Conservation (phyloP, 2,888 invertebrate species). For the Cyaniris semiargus region DNA sequence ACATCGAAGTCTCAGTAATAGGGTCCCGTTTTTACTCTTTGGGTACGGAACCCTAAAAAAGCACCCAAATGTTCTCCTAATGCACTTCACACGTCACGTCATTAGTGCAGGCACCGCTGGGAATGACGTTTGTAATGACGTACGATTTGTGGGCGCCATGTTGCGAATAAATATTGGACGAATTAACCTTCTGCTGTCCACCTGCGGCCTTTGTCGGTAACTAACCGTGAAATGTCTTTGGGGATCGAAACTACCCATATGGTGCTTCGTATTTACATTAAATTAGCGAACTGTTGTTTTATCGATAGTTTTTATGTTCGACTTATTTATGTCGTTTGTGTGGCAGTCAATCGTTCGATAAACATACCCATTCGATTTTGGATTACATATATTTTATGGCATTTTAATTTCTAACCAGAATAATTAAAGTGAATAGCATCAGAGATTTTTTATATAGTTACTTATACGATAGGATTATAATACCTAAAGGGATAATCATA, state of each 20-base stretch:
- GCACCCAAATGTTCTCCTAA: slow-evolving; percentile 35
- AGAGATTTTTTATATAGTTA: too few species aligned
- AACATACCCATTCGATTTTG: too few species aligned
- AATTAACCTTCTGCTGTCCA: slow-evolving; percentile 74
- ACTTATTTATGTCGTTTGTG: background rate
- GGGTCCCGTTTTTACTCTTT: too few species aligned
- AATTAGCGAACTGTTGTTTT: slow-evolving; percentile 30
- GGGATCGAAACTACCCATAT: slow-evolving; percentile 51
- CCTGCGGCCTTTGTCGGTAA: slow-evolving; percentile 48
- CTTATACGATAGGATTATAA: too few species aligned
- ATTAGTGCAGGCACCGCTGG: slow-evolving; percentile 67
- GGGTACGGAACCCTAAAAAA: too few species aligned
- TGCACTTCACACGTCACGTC: slow-evolving; percentile 41
- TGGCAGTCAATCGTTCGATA: too few species aligned
- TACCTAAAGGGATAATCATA: too few species aligned
- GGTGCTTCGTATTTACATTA: slow-evolving; percentile 37
- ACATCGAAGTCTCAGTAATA: too few species aligned
- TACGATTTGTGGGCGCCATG: slow-evolving; percentile 68
- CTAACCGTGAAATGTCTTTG: slow-evolving; percentile 67
- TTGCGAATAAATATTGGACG: slow-evolving; percentile 76
- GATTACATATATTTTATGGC: too few species aligned
- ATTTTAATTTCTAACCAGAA: too few species aligned
- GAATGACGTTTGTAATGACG: slow-evolving; percentile 67
- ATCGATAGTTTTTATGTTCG: slow-evolving; percentile 27
- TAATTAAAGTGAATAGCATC: too few species aligned